Conservation (phyloP, 2,797 vertebrate species). For the Tiaroga cobitis region DNA sequence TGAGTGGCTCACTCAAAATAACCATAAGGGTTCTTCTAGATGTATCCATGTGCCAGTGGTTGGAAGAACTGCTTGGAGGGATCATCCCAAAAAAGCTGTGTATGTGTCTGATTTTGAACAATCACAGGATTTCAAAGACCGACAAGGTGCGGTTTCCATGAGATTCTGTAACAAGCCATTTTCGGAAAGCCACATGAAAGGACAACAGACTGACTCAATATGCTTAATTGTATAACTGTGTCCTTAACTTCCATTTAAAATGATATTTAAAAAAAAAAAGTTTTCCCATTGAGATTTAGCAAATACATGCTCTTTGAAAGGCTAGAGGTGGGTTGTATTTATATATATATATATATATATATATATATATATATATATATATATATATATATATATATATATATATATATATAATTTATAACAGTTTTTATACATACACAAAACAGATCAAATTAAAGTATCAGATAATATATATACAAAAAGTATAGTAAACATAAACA, state of each 20-base stretch:
- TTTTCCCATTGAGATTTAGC: conserved; percentile 25
- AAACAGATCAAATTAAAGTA: background rate
- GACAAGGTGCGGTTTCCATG: conserved; percentile 15
- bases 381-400: too few relatives aligned
- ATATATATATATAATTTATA: too few relatives aligned
- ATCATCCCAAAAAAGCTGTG: conserved; percentile 44
- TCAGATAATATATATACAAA: background rate
- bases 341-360: too few relatives aligned
- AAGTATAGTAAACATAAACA: background rate
- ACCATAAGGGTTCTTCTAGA: conserved; percentile 44
- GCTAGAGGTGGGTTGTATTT: background rate
- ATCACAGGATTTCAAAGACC: conserved; percentile 37
- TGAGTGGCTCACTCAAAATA: conserved; percentile 46
- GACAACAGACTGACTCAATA: conserved; percentile 3
- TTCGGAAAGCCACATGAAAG: conserved; percentile 52
- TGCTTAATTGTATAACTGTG: conserved; percentile 42
- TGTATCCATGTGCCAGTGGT: conserved; percentile 48
- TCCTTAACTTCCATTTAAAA: conserved; percentile 8
- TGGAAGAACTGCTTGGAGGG: conserved; percentile 35
- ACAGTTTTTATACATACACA: background rate
- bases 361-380: too few relatives aligned
- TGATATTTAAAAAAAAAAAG: conserved; percentile 4
- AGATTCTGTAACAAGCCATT: conserved; percentile 7
- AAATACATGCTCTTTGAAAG: conserved; percentile 22
- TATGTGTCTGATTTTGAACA: conserved; percentile 40